Percentiles rank a stretch among this genome's conserved stretches.
These are phyloP conservation scores for Microctenopoma steveboyesi DNA, from an alignment of 2,797 vertebrate genomes.

Conservation along the genomic window DNA sequence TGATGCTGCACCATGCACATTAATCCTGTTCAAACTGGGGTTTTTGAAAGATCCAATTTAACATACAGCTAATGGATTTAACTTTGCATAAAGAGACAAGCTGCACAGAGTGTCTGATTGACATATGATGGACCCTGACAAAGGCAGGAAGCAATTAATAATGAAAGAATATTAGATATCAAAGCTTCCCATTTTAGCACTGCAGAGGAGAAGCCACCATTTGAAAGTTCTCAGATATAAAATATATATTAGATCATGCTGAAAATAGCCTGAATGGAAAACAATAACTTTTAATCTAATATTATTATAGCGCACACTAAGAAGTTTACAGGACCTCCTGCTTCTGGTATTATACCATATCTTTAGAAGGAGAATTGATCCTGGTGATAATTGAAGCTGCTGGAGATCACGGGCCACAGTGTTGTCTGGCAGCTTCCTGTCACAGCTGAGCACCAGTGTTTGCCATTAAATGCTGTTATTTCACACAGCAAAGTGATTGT, in stretches of 20 bases:
- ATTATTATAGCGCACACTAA: neutral
- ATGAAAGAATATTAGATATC: conserved; percentile 36
- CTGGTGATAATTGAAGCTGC: neutral
- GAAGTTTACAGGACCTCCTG: conserved; percentile 15
- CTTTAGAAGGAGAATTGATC: conserved; percentile 1
- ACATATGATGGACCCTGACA: conserved; percentile 55
- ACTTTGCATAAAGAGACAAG: conserved; percentile 38
- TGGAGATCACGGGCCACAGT: conserved; percentile 4
- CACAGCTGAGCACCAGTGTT: neutral
- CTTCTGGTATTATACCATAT: conserved; percentile 7
- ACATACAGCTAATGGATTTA: conserved; percentile 66
- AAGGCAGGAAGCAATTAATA: conserved; percentile 57
- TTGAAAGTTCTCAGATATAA: conserved; percentile 9
- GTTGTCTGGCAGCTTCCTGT: neutral
- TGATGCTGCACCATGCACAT: conserved; percentile 44
- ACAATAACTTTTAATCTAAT: conserved; percentile 21
- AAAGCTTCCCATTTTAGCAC: conserved; percentile 28
- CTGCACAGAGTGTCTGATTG: conserved; percentile 46
- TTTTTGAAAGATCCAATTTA: conserved; percentile 58
- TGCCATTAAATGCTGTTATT: conserved; percentile 3
- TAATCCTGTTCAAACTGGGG: conserved; percentile 60
- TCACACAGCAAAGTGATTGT: neutral
- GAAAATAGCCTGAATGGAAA: conserved; percentile 32
- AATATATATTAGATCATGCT: conserved; percentile 37
- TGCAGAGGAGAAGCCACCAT: neutral